A percentile compares a stretch with the other conserved stretches of the same genome.
These are phyloP conservation scores for Carcinoscorpius rotundicauda DNA, from an alignment of 1,140 invertebrate genomes.

Conservation along the genomic window DNA sequence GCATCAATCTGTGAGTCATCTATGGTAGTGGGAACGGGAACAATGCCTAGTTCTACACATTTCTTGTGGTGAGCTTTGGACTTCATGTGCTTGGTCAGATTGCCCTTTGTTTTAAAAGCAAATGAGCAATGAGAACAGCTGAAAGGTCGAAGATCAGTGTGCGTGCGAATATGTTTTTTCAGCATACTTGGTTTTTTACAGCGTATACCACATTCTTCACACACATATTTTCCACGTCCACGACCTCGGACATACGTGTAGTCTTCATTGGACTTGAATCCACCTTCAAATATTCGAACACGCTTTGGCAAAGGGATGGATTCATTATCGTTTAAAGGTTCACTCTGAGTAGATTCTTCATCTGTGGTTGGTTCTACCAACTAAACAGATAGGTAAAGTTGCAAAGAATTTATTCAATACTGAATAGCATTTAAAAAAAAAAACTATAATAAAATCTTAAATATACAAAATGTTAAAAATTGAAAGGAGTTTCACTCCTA, in stretches of 20 bases:
- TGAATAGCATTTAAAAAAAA: no score
- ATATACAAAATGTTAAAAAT: no score
- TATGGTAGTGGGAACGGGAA: slow-evolving; percentile 56
- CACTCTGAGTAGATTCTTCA: no score
- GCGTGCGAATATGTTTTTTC: slow-evolving; percentile 96
- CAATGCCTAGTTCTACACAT: slow-evolving; percentile 68
- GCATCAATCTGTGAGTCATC: slow-evolving; percentile 56
- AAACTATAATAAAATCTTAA: no score
- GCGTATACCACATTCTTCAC: slow-evolving; percentile 91
- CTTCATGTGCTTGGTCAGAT: slow-evolving; percentile 97
- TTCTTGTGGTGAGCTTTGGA: slow-evolving; percentile 94
- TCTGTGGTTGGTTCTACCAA: no score
- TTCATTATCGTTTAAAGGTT: no score
- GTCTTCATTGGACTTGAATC: slow-evolving; percentile 88
- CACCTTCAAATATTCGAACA: slow-evolving; percentile 56
- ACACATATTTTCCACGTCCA: slow-evolving; percentile 88
- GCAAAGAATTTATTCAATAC: no score
- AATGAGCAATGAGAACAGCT: slow-evolving; percentile 80
- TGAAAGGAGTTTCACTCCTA: no score
- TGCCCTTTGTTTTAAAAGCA: slow-evolving; percentile 94
- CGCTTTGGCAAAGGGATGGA: slow-evolving; percentile 20
- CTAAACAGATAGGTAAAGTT: no score
- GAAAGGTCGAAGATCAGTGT: slow-evolving; percentile 90
- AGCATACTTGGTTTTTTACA: slow-evolving; percentile 99
- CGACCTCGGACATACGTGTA: slow-evolving; percentile 91